Percentiles rank a stretch among this genome's conserved stretches.
These are phyloP conservation scores for Montipora capricornis DNA, from an alignment of 64 coral and sea anemone genomes.

Conservation along the genomic window DNA sequence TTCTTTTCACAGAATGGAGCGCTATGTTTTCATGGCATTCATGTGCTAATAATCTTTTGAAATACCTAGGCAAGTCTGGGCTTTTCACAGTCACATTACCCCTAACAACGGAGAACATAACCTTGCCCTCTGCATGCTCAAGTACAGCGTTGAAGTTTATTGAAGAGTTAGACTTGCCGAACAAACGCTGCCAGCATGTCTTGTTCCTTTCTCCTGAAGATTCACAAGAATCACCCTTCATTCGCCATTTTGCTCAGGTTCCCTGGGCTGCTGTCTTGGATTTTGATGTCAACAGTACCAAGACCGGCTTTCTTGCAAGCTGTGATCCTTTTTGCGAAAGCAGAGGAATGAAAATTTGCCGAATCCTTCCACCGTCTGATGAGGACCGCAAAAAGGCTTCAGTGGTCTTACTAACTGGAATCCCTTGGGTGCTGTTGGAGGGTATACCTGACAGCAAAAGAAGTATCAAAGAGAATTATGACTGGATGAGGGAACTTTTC, in stretches of 20 bases:
- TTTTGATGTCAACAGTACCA: slow-evolving; percentile 60
- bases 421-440: slow-evolving; percentile 75
- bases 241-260: slow-evolving; percentile 54
- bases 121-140: background rate
- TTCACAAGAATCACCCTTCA: background rate
- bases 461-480: slow-evolving; percentile 32
- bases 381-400: slow-evolving; percentile 26
- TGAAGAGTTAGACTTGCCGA: slow-evolving; percentile 29
- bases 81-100: background rate
- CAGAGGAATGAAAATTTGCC: slow-evolving; percentile 54
- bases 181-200: slow-evolving; percentile 57
- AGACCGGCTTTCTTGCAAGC: slow-evolving; percentile 47
- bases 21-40: slow-evolving; percentile 60
- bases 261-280: slow-evolving; percentile 80
- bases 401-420: slow-evolving; percentile 67
- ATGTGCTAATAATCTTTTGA: slow-evolving; percentile 1
- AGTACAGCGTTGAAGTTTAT: slow-evolving; percentile 18
- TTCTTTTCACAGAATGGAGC: slow-evolving; percentile 47
- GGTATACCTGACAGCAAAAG: slow-evolving; percentile 55
- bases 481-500: slow-evolving; percentile 61
- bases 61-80: slow-evolving; percentile 33
- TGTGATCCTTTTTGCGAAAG: slow-evolving; percentile 46
- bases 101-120: background rate
- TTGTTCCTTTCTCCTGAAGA: slow-evolving; percentile 75
- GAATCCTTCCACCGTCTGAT: slow-evolving; percentile 53